phyloP scores from a whole-genome alignment of 2,113 vertebrate species.

The Gallinago media region DNA sequence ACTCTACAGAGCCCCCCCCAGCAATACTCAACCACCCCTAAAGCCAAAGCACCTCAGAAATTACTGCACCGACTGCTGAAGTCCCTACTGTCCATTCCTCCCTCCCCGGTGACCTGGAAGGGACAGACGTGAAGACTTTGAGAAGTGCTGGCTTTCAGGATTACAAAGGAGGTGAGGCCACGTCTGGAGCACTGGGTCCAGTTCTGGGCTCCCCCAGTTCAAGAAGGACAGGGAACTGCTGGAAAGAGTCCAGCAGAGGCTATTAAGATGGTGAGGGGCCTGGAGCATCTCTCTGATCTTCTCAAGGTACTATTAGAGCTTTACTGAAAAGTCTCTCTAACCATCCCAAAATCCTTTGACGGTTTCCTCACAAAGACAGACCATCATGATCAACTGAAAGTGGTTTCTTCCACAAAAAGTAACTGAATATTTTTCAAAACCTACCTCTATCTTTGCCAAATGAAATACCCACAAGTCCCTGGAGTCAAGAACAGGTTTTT shows the following conservation, averaged over 20 bases:
- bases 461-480: background rate
- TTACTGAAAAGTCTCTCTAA: background rate
- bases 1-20: background rate
- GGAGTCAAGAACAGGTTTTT: background rate
- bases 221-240: too few relatives aligned
- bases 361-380: background rate
- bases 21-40: background rate
- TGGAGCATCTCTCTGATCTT: background rate
- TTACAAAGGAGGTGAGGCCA: background rate
- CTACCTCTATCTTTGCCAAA: background rate
- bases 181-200: too few relatives aligned
- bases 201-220: too few relatives aligned
- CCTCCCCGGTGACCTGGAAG: background rate
- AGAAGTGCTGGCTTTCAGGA: background rate
- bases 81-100: background rate
- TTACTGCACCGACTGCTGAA: background rate
- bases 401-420: background rate
- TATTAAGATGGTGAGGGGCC: too few relatives aligned
- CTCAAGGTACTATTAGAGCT: background rate
- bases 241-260: too few relatives aligned
- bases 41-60: background rate
- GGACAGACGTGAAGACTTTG: rapidly evolving
- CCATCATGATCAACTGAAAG: background rate
- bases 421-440: background rate
- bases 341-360: rapidly evolving